phyloP scores from a whole-genome alignment of 1,140 invertebrate species.

The Macrosteles quadrilineatus region DNA sequence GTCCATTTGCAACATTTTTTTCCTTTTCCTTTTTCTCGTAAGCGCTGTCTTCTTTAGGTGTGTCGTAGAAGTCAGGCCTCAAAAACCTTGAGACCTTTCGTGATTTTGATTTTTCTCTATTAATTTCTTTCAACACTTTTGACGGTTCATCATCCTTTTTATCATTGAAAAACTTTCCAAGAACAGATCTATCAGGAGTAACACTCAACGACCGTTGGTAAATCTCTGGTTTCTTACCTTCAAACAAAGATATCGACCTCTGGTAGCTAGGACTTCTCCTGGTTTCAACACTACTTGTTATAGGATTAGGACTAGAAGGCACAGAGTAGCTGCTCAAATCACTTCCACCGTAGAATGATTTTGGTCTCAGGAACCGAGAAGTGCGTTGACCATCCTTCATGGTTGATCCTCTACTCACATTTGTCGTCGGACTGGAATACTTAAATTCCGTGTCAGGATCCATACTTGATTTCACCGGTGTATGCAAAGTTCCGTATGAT shows the following conservation, averaged over 20 bases:
- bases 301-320: neutral
- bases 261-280: constrained; percentile 28
- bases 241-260: constrained; percentile 25
- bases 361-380: constrained; percentile 4
- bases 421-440: neutral
- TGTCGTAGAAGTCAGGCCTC: constrained; percentile 76
- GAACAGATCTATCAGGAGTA: constrained; percentile 22
- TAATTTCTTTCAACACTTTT: neutral
- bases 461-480: neutral
- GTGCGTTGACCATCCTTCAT: neutral
- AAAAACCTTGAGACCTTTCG: constrained; percentile 70
- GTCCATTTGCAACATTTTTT: constrained; percentile 4
- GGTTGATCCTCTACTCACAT: neutral
- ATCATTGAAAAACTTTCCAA: constrained; percentile 28
- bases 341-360: neutral
- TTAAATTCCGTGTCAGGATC: neutral
- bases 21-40: constrained; percentile 58
- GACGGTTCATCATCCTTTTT: constrained; percentile 16
- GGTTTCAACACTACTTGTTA: neutral
- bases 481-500: neutral
- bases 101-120: constrained; percentile 11
- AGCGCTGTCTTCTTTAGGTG: constrained; percentile 67
- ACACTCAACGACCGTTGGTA: constrained; percentile 21
- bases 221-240: neutral
- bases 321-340: neutral